Conservation (phyloP, 1,140 invertebrate genomes). For the Microvelia longipes region DNA sequence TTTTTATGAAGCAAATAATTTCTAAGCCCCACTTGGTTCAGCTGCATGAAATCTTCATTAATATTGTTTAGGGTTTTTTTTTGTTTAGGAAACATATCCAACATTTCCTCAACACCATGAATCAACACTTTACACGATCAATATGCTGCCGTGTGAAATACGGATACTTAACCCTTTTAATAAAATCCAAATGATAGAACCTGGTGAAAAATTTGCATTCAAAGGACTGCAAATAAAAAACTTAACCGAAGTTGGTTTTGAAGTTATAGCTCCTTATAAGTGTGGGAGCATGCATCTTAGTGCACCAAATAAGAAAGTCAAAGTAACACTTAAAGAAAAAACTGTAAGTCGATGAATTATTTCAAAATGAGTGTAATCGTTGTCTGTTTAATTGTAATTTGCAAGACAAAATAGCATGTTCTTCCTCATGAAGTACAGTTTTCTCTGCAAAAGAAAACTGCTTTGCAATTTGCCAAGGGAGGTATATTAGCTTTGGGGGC, state of each 20-base stretch:
- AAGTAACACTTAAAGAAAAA: neutral
- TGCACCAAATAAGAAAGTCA: neutral
- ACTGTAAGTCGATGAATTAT: too few relatives aligned
- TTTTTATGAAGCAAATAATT: too few relatives aligned
- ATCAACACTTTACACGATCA: neutral
- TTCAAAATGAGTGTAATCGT: too few relatives aligned
- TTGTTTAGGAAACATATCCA: neutral
- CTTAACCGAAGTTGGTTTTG: neutral
- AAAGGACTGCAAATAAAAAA: neutral
- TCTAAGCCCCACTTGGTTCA: too few relatives aligned
- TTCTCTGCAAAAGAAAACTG: too few relatives aligned
- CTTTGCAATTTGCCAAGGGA: too few relatives aligned
- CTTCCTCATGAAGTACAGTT: too few relatives aligned
- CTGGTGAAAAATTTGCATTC: neutral
- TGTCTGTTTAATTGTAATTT: too few relatives aligned
- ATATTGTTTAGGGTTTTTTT: neutral
- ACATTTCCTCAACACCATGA: neutral
- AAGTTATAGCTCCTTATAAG: slow-evolving; percentile 1
- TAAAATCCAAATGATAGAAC: neutral
- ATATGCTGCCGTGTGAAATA: slow-evolving; percentile 1
- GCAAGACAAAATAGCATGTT: too few relatives aligned
- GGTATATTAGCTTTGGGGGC: too few relatives aligned
- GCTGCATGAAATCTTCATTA: too few relatives aligned
- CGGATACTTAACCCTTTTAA: slow-evolving; percentile 2
- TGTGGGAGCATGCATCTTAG: neutral